These are phyloP conservation scores for Procambarus clarkii DNA, from an alignment of 1,140 invertebrate genomes.

Conservation along the genomic window DNA sequence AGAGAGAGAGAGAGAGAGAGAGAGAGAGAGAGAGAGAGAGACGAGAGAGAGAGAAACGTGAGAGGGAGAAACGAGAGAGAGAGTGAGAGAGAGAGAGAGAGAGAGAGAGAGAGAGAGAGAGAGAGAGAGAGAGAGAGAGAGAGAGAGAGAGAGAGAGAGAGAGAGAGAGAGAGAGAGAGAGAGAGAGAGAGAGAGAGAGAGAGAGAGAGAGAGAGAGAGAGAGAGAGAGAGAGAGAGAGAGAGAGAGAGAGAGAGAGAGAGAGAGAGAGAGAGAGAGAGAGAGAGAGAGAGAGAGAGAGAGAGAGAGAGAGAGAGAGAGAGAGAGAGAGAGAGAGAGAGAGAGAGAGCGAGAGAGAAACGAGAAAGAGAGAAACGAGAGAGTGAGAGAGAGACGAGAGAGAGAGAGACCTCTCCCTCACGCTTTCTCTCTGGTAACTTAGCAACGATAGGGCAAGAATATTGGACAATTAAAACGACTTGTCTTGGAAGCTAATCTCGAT, in stretches of 20 bases:
- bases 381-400: no score
- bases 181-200: not conserved
- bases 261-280: slow-evolving; percentile 9
- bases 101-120: not conserved
- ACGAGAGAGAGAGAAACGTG: no score
- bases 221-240: not conserved
- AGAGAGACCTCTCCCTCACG: no score
- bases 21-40: no score
- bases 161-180: slow-evolving; percentile 3
- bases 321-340: no score
- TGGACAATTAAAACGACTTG: no score
- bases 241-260: slow-evolving; percentile 10
- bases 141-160: slow-evolving; percentile 9
- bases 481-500: not conserved
- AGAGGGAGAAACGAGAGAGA: no score
- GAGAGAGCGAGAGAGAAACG: no score
- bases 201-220: not conserved
- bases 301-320: slow-evolving; percentile 9
- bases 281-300: slow-evolving; percentile 9
- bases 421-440: not conserved
- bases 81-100: not conserved
- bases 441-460: not conserved
- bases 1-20: no score
- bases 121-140: slow-evolving; percentile 24
- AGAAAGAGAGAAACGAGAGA: slow-evolving; percentile 2